Conservation (phyloP, 2,888 invertebrate genomes). For the Drosophila aldrichi region DNA sequence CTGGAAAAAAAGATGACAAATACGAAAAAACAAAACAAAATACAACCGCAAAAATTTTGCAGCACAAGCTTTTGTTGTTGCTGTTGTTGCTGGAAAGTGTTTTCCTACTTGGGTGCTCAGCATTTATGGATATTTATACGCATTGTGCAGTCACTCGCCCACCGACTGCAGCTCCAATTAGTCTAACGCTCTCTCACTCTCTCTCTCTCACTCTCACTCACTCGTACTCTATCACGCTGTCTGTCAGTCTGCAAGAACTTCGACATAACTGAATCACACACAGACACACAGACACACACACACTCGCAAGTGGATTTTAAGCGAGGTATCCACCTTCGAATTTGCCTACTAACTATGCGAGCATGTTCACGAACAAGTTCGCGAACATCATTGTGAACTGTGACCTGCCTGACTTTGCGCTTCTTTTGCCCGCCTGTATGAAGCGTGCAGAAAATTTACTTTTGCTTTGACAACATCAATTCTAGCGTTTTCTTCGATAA, state of each 20-base stretch:
- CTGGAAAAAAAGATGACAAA: slow-evolving; percentile 43
- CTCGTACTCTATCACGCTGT: neutral
- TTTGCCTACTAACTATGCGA: no score
- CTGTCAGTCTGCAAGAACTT: slow-evolving; percentile 24
- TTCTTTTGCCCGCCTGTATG: no score
- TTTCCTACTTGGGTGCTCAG: slow-evolving; percentile 44
- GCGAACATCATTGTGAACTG: no score
- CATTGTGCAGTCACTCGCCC: slow-evolving; percentile 26
- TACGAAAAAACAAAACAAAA: slow-evolving; percentile 42
- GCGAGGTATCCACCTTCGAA: no score
- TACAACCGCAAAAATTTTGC: slow-evolving; percentile 70
- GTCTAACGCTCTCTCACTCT: slow-evolving; percentile 24
- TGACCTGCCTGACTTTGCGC: no score
- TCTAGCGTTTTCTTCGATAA: no score
- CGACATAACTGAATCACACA: neutral
- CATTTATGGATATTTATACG: slow-evolving; percentile 76
- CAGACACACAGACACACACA: slow-evolving; percentile 4
- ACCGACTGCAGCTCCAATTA: slow-evolving; percentile 45
- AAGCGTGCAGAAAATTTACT: no score
- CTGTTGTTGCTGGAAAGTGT: slow-evolving; percentile 41
- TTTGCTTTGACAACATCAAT: no score
- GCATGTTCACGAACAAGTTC: no score
- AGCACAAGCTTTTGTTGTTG: slow-evolving; percentile 23
- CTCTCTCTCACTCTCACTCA: neutral
- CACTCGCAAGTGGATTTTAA: slow-evolving; percentile 19